Conservation (phyloP, 1,140 invertebrate genomes). For the Drosophila ohnishii region DNA sequence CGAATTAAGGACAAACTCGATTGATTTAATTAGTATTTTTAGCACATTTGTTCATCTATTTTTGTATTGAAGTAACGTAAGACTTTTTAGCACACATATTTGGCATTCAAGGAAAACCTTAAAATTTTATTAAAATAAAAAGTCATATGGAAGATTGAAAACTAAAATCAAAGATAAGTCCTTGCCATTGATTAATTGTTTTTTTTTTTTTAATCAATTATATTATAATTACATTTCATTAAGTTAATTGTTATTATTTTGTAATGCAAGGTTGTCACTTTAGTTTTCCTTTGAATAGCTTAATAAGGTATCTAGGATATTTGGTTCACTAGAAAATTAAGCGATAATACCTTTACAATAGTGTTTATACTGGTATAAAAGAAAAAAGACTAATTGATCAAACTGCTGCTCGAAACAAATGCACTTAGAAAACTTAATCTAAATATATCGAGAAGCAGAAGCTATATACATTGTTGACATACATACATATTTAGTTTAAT, state of each 20-base stretch:
- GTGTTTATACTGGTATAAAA: constrained; percentile 76
- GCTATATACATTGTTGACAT: constrained; percentile 27
- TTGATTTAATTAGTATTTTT: not conserved
- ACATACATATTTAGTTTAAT: constrained; percentile 22
- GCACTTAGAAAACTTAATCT: constrained; percentile 52
- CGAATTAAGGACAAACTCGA: constrained; percentile 11
- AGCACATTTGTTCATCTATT: not conserved
- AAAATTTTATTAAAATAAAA: not conserved
- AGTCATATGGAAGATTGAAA: not conserved
- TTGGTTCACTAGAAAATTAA: constrained; percentile 21
- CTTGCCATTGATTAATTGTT: constrained; percentile 1
- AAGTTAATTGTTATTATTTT: not conserved
- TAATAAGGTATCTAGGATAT: constrained; percentile 16
- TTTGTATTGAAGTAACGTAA: not conserved
- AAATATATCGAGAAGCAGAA: constrained; percentile 37
- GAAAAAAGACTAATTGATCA: constrained; percentile 71
- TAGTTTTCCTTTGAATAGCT: not conserved
- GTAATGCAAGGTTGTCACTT: constrained; percentile 4
- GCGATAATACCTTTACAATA: constrained; percentile 64
- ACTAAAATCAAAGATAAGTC: not conserved
- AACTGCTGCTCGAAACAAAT: constrained; percentile 47
- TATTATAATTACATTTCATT: too few relatives aligned
- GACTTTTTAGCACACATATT: not conserved
- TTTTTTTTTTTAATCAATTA: not conserved
- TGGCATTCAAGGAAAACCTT: not conserved